Conservation (phyloP, 2,113 vertebrate species). For the Myrmecophaga tridactyla region DNA sequence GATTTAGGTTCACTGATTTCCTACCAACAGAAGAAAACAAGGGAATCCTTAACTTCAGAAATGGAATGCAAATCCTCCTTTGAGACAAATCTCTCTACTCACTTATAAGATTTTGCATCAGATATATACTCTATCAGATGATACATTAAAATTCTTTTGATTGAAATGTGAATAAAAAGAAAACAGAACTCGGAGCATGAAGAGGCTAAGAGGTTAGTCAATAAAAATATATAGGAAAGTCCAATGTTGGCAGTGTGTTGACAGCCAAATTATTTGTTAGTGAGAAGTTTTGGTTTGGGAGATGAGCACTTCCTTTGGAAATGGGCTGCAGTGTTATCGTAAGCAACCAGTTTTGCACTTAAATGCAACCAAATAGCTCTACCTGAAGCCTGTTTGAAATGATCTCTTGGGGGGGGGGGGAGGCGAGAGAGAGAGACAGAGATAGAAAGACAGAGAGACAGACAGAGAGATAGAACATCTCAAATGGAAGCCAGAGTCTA, state of each 20-base stretch:
- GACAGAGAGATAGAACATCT: accelerated
- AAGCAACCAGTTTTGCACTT: neutral
- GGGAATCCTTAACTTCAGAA: neutral
- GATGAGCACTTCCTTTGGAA: neutral
- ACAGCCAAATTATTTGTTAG: neutral
- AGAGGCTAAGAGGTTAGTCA: neutral
- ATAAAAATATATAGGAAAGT: neutral
- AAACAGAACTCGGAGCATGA: neutral
- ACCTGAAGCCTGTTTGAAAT: neutral
- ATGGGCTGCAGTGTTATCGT: neutral
- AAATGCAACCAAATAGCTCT: neutral
- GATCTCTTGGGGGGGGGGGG: neutral
- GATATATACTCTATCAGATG: neutral
- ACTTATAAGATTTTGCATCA: neutral
- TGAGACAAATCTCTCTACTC: neutral
- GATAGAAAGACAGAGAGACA: no score
- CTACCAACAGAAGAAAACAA: conserved; percentile 33
- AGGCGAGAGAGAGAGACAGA: no score
- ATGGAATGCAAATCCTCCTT: neutral
- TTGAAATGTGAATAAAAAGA: conserved; percentile 38
- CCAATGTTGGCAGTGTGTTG: neutral
- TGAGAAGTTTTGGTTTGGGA: neutral
- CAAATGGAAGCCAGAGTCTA: neutral
- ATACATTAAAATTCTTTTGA: conserved; percentile 24
- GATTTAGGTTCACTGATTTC: conserved; percentile 28